Base-by-base conservation (phyloP, 2,888 invertebrate species). In the Ptilodon capucinus region DNA sequence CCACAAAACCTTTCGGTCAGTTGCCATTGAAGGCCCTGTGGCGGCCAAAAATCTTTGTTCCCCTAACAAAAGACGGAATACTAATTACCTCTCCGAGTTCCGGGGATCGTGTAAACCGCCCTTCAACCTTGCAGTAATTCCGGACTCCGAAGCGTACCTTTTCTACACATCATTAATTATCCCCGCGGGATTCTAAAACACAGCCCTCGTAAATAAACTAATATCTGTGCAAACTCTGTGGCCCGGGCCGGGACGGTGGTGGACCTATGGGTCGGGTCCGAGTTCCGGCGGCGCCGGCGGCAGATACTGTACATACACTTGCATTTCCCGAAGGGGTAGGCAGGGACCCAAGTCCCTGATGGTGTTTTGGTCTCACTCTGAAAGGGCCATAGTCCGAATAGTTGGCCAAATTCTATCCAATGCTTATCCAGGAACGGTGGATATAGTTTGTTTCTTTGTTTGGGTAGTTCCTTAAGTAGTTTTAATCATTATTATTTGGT, bases 201-300 rank as follows among this genome's bases (percentile, higher is more conserved):
- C 44, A 46, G 40, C 45, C 42, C 51, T 48, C 48, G 56, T 63
- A 57, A 63, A 63, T 62, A 63, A 58, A 63, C 50, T 54, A 62
- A 56, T 59, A 54, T 51, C 51, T 40, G 44, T 42, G 28, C 18
- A 28, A 38, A 40, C 32, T 8, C 40, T 2, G 9, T 2, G 13
- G 6, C 6, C 5, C 7, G 0, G 13, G 9, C 21, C 7, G 21
- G 39, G 21, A 13, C 39, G 2, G 39, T 14, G 13, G 13, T 18
- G 13, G 21, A 13, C 39, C 39, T 13, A 1, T 2, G 21, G n/a
- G 21, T 7, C 2, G 5, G 21, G 21, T 8, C 1, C 39, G 7
- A 21, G 2, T 21, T 13, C n/a, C 9, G 13, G 39, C 21, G n/a
- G 19, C 2, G 17, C 3, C 6, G 16, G 17, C n/a, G n/a, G n/a